These are phyloP conservation scores for Gari tellinella DNA, from an alignment of 2,888 invertebrate genomes.

Conservation along the genomic window DNA sequence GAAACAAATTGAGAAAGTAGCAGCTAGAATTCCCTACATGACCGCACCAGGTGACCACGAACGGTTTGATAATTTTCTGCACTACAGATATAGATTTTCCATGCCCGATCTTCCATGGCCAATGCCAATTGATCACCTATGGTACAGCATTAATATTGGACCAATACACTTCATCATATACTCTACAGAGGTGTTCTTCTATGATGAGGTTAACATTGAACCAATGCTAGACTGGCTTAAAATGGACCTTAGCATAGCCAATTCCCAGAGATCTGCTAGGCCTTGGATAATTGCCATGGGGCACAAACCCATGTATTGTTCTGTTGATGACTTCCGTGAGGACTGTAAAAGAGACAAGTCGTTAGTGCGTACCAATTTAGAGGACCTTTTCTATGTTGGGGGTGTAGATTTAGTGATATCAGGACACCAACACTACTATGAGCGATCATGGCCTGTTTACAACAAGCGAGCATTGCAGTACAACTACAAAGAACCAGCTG, in stretches of 20 bases:
- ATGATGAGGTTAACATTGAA: slow-evolving; percentile 87
- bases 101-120: slow-evolving; percentile 79
- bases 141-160: slow-evolving; percentile 82
- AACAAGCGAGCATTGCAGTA: slow-evolving; percentile 68
- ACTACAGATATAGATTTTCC: slow-evolving; percentile 77
- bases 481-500: slow-evolving; percentile 73
- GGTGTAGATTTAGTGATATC: slow-evolving; percentile 79
- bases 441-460: slow-evolving; percentile 79
- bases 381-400: slow-evolving; percentile 75
- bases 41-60: slow-evolving; percentile 80
- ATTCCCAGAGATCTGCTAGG: slow-evolving; percentile 61
- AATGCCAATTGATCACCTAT: slow-evolving; percentile 78
- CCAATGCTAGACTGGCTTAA: slow-evolving; percentile 73
- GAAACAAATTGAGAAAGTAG: slow-evolving; percentile 74
- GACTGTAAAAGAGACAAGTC: slow-evolving; percentile 68
- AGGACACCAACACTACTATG: slow-evolving; percentile 79
- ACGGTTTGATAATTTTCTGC: slow-evolving; percentile 59
- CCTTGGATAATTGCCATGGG: slow-evolving; percentile 83
- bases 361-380: slow-evolving; percentile 67
- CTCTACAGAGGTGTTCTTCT: slow-evolving; percentile 74
- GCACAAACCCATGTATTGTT: slow-evolving; percentile 84
- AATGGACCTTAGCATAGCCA: slow-evolving; percentile 74
- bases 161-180: slow-evolving; percentile 78
- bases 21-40: slow-evolving; percentile 81
- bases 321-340: slow-evolving; percentile 75